A percentile compares a stretch with the other conserved stretches of the same genome.
phyloP scores from a whole-genome alignment of 2,113 vertebrate species.

The Forbesichthys agassizii region DNA sequence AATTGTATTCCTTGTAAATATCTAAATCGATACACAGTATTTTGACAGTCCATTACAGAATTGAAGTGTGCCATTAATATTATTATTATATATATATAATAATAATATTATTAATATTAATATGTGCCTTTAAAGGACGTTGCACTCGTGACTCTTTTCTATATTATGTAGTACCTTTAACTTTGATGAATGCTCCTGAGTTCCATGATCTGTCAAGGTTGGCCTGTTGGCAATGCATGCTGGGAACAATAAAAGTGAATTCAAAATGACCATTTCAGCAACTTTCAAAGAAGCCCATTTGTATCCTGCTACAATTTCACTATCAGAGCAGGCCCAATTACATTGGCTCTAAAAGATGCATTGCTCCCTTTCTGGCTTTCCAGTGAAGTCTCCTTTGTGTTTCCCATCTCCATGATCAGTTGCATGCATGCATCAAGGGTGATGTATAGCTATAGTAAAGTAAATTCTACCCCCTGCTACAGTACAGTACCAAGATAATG shows the following conservation, averaged over 20 bases:
- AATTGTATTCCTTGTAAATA: too few species aligned
- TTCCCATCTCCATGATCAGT: neutral
- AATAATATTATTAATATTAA: neutral
- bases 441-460: neutral
- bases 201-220: slow-evolving; percentile 1
- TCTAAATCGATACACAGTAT: too few species aligned
- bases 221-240: neutral
- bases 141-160: neutral
- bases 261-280: slow-evolving; percentile 7
- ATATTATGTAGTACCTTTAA: neutral
- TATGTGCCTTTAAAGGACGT: neutral
- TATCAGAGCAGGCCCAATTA: slow-evolving; percentile 9
- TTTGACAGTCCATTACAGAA: too few species aligned
- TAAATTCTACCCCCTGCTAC: neutral
- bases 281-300: slow-evolving; percentile 11
- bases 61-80: neutral
- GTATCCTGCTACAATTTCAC: slow-evolving; percentile 2
- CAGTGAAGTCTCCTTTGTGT: neutral
- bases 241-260: slow-evolving; percentile 15
- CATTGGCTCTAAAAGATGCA: slow-evolving; percentile 10
- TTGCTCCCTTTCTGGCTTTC: neutral
- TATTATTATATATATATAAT: too few species aligned
- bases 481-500: neutral
- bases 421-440: neutral
- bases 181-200: slow-evolving; percentile 6